Evolutionary conservation across 2,113 vertebrate genomes (phyloP).

Genomic region (Antechinus stuartii): DNA sequence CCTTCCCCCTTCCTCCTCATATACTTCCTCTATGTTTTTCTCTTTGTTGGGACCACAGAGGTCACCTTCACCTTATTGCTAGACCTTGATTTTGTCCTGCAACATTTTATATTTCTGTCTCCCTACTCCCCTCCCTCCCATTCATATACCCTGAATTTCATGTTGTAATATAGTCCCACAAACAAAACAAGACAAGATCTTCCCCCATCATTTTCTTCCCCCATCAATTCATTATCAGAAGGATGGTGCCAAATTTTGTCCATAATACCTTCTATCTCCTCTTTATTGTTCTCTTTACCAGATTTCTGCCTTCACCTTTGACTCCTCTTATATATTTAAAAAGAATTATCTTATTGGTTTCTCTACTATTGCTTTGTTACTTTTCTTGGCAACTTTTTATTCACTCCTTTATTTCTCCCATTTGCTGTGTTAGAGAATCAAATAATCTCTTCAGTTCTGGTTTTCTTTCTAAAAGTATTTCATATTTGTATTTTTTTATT

Average conservation of each 20-base stretch:
- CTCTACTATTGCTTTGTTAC: neutral
- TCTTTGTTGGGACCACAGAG: neutral
- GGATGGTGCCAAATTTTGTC: neutral
- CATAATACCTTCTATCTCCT: neutral
- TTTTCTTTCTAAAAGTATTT: neutral
- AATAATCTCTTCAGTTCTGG: neutral
- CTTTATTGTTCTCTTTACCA: neutral
- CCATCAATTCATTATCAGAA: neutral
- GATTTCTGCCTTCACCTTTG: neutral
- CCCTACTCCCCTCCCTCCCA: neutral
- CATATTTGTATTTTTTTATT: neutral
- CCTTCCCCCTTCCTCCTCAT: neutral
- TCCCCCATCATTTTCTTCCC: no score
- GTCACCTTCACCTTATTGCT: neutral
- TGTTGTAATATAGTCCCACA: neutral
- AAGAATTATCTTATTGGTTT: neutral
- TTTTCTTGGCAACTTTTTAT: neutral
- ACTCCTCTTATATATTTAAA: neutral
- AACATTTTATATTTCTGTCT: neutral
- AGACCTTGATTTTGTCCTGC: neutral
- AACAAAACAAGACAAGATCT: neutral
- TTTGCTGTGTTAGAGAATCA: neutral
- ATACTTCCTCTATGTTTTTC: neutral
- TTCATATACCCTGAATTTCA: neutral
- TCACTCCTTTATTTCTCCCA: neutral